Evolutionary conservation across 2,797 vertebrate genomes (phyloP).

Genomic region (Sphenodon punctatus): DNA sequence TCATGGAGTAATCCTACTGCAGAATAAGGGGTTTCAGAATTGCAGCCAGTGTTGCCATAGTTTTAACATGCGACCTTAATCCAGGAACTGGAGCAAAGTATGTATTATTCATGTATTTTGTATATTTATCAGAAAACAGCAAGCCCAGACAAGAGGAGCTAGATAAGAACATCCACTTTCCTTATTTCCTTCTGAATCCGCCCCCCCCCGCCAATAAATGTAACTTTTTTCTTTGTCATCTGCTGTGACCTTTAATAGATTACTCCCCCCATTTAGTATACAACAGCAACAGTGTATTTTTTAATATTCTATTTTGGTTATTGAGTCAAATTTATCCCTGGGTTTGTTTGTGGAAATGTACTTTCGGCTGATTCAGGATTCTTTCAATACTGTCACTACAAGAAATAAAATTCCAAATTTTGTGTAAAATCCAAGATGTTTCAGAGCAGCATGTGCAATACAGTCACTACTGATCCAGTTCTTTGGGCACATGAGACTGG

Average conservation of each 20-base stretch:
- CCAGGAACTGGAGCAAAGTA: neutral
- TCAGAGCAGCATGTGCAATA: neutral
- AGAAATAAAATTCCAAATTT: too few relatives aligned
- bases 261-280: neutral
- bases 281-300: neutral
- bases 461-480: accelerated
- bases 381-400: neutral
- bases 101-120: neutral
- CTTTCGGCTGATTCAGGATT: neutral
- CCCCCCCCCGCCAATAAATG: neutral
- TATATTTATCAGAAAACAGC: neutral
- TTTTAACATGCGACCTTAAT: neutral
- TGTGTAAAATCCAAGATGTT: neutral
- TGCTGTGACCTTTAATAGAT: too few relatives aligned
- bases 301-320: neutral
- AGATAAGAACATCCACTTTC: neutral
- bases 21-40: too few relatives aligned
- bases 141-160: neutral
- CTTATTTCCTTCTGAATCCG: neutral
- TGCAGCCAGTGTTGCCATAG: accelerated
- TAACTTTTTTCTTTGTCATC: neutral
- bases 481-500: neutral
- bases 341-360: neutral
- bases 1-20: too few relatives aligned
- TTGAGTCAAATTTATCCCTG: too few relatives aligned